These are phyloP conservation scores for Sturnus vulgaris DNA, from an alignment of 2,113 vertebrate species.

Conservation along the genomic window DNA sequence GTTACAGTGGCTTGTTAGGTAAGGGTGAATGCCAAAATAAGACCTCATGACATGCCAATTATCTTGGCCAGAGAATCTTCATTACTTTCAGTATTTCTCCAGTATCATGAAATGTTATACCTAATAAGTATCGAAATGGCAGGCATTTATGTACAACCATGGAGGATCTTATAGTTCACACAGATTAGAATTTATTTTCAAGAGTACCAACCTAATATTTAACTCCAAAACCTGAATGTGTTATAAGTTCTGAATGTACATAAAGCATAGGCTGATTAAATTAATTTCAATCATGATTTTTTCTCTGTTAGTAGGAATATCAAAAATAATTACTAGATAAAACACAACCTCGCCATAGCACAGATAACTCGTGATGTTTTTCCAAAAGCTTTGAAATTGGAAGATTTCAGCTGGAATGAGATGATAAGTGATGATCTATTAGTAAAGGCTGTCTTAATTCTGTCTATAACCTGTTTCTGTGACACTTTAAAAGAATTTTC, in stretches of 20 bases:
- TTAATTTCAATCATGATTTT: neutral
- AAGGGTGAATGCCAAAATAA: conserved; percentile 1
- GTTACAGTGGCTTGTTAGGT: neutral
- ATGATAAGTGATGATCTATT: neutral
- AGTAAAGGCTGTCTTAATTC: neutral
- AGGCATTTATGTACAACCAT: neutral
- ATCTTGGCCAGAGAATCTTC: neutral
- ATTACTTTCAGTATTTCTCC: neutral
- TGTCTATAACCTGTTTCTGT: neutral
- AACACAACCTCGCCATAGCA: neutral
- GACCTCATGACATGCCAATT: neutral
- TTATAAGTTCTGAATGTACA: neutral
- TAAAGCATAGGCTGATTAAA: neutral
- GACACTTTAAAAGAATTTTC: neutral
- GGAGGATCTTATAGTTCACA: neutral
- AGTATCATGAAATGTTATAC: neutral
- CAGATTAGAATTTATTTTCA: neutral
- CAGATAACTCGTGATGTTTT: neutral
- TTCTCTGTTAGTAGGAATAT: neutral
- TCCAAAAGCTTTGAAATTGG: neutral
- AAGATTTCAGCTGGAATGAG: neutral
- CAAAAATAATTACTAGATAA: neutral
- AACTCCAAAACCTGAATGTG: neutral
- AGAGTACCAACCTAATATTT: neutral
- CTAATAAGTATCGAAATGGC: neutral